Evolutionary conservation across 2,888 invertebrate genomes (phyloP).

Genomic region (Tipula unca): DNA sequence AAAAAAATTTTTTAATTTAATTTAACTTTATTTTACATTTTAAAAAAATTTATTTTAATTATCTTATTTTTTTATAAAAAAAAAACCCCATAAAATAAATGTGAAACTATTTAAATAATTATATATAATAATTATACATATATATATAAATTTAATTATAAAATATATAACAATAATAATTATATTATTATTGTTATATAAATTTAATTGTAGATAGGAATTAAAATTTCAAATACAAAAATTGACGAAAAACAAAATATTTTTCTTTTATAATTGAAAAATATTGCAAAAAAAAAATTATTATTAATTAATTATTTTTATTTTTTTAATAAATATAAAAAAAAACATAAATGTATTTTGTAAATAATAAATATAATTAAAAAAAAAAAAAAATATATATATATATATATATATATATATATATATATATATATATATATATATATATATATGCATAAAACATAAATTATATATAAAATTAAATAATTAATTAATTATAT

Average conservation of each 20-base stretch:
- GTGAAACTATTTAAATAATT: background rate
- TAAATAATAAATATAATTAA: background rate
- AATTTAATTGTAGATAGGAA: background rate
- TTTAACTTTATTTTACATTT: no score
- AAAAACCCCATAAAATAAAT: background rate
- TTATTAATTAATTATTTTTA: background rate
- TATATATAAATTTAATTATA: background rate
- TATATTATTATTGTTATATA: constrained; percentile 8
- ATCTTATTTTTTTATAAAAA: background rate
- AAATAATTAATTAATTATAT: background rate
- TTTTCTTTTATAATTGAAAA: constrained; percentile 8
- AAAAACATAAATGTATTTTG: background rate
- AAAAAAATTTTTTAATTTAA: background rate
- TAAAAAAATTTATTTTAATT: background rate
- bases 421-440: background rate
- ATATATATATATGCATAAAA: background rate
- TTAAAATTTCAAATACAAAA: background rate
- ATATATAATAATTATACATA: background rate
- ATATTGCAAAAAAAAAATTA: background rate
- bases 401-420: background rate
- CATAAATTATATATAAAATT: background rate
- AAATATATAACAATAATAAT: background rate
- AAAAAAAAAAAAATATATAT: background rate
- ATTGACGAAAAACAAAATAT: background rate
- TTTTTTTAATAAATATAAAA: background rate